A percentile compares a stretch with the other conserved stretches of the same genome.
Conservation (phyloP, 2,113 vertebrate genomes). For the Cricetomys ansorgei region DNA sequence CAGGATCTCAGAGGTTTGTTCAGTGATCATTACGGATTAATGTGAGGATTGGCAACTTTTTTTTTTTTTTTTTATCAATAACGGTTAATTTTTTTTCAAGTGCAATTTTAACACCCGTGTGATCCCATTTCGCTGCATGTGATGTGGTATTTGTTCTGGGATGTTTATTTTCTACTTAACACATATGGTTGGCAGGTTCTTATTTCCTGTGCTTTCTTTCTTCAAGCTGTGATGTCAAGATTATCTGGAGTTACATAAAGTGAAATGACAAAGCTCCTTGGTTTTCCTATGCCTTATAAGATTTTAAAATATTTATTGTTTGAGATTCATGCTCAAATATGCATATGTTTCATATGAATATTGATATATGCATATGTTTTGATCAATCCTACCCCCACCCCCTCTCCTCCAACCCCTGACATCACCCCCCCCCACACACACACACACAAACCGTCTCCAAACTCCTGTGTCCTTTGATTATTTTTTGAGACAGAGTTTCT, state of each 20-base stretch:
- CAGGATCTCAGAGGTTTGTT: not conserved
- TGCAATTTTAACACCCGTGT: not conserved
- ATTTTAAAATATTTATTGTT: not conserved
- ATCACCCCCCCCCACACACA: too few species aligned
- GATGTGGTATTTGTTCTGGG: not conserved
- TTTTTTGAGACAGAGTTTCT: too few species aligned
- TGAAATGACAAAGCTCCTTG: slow-evolving; percentile 10
- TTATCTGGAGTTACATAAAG: slow-evolving; percentile 33
- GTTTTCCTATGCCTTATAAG: not conserved
- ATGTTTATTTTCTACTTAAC: not conserved
- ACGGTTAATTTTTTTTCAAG: not conserved
- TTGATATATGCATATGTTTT: too few species aligned
- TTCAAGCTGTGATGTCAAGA: not conserved
- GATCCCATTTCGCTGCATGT: not conserved
- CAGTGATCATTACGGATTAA: not conserved
- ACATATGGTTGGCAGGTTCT: not conserved
- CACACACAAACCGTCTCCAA: too few species aligned
- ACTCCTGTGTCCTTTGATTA: too few species aligned
- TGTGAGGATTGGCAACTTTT: not conserved
- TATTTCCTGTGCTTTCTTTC: slow-evolving; percentile 24
- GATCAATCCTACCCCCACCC: not conserved
- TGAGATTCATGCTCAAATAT: not conserved
- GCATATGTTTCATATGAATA: too few species aligned
- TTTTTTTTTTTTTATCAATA: slow-evolving; percentile 1
- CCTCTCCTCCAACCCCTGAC: not conserved